Base-by-base conservation (phyloP, 2,888 invertebrate species). In the Harmothoe impar region DNA sequence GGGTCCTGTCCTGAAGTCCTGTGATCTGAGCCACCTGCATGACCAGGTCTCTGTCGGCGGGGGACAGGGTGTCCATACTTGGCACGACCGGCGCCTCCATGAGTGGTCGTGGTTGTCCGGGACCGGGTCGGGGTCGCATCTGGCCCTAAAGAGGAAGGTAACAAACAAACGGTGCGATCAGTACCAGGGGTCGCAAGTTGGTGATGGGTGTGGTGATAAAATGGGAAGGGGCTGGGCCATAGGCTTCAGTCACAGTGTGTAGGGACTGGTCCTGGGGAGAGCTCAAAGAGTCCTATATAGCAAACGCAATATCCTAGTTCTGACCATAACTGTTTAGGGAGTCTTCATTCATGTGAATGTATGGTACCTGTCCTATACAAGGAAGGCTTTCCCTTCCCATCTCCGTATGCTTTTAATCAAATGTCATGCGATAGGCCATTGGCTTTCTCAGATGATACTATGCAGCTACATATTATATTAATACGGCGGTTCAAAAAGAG, bases 31-130 rank as follows among this genome's bases (percentile, higher is more conserved):
- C 7, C 3, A 86, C 86, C 86, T 86, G 86, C 54, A 56, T 56
- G 54, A 86, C 86, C 86, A 86, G 54, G 3, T 86, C 86, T 25
- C 86, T 52, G 86, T 86, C 86, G 5, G 86, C 54, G 3, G 86
- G 86, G 86, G 86, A 52, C 10, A 86, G 86, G 25, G 25, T 86
- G 29, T 86, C 86, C 54, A 54, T 86, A 54, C 54, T 86, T 17
- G 86, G 86, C 54, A 86, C 56, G 7, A 84, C 52, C 17, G 86
- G 86, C 56, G 51, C 86, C 1, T 86, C 86, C 86, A 86, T 86
- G 56, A 86, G 86, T 0, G 86, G 86, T 20, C 56, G 25, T 3
- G 54, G 86, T 54, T 7, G 86, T 12, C 31, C 52, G 35, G 25
- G 72, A 29, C 72, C 29, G n/a, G 81, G 81, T 35, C 35, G 81